A percentile compares a stretch with the other conserved stretches of the same genome.
These are phyloP conservation scores for Brachionus sp. DNA, from an alignment of 1,140 invertebrate species.

Conservation along the genomic window DNA sequence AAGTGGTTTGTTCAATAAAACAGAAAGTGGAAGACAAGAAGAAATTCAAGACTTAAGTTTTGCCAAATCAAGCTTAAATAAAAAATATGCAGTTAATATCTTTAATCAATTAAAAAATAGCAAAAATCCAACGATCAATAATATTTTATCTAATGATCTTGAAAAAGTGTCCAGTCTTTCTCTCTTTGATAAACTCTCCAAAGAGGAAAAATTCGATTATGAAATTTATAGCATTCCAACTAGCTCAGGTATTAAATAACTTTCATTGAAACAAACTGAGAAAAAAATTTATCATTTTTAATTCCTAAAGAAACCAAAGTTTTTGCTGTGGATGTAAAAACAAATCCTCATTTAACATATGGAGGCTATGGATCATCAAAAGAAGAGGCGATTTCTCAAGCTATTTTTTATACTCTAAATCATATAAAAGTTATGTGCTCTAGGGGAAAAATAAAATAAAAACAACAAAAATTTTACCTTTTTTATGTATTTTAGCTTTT, in stretches of 20 bases:
- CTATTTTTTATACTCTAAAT: conserved; percentile 21
- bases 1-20: background rate
- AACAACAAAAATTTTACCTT: background rate
- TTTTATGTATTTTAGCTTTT: background rate
- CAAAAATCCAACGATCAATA: conserved; percentile 14
- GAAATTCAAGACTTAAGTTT: background rate
- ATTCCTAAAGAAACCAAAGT: background rate
- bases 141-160: background rate
- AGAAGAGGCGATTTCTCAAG: background rate
- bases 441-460: background rate
- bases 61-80: background rate
- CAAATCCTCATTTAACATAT: conserved; percentile 11
- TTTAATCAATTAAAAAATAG: conserved; percentile 6
- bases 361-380: background rate
- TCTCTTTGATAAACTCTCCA: background rate
- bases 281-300: background rate
- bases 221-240: conserved; percentile 23
- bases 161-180: background rate
- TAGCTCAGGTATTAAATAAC: background rate
- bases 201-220: conserved; percentile 27
- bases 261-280: background rate
- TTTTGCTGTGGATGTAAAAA: conserved; percentile 6
- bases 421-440: conserved; percentile 28
- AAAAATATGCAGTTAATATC: background rate
- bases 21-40: background rate